Evolutionary conservation across 2,113 vertebrate genomes (phyloP), one percentile per base, ranked within the genome.

Genomic region (Budorcas taxicolor): DNA sequence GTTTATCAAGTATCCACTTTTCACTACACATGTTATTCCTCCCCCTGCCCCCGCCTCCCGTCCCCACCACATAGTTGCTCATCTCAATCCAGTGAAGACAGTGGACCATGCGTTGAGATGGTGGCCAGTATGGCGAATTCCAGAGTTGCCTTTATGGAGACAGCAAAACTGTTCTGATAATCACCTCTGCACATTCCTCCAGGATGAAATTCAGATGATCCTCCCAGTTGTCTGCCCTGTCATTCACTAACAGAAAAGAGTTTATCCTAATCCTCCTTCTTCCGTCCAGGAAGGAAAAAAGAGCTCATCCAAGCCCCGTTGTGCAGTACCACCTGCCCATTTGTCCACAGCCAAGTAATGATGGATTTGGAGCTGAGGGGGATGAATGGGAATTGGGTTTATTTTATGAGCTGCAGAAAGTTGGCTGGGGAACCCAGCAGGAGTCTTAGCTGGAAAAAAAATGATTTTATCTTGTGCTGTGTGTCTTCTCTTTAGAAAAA

Each of bases 361-460:
- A 97, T 97, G 93, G 84, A 96, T 67, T 92, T 89, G 88, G 94
- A 87, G 64, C 88, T 94, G 57, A 57, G 91, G 91, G 43, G 40
- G 76, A 76, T 84, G 53, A 96, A 90, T 96, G 94, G 85, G 71
- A 97, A 96, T 84, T 74, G 62, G 86, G 90, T 86, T 97, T 90
- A 85, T 95, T 97, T 97, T 95, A 96, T 93, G 93, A 96, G 97
- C 89, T 95, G 71, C 62, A 57, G 92, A 95, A 97, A 97, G 94
- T 94, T 97, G 95, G 82, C 95, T 90, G 31, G 45, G 25, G 82
- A 96, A 31, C 50, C 76, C 53, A 97, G 93, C 1, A 1, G 91
- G 91, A 96, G 31, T 83, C 53, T 94, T 91, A 97, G 52, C 78
- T 81, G 19, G 19, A 58, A 60, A 93, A n/a, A 90, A 94, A 64